Conservation (phyloP, 2,113 vertebrate species). For the Alethe diademata region DNA sequence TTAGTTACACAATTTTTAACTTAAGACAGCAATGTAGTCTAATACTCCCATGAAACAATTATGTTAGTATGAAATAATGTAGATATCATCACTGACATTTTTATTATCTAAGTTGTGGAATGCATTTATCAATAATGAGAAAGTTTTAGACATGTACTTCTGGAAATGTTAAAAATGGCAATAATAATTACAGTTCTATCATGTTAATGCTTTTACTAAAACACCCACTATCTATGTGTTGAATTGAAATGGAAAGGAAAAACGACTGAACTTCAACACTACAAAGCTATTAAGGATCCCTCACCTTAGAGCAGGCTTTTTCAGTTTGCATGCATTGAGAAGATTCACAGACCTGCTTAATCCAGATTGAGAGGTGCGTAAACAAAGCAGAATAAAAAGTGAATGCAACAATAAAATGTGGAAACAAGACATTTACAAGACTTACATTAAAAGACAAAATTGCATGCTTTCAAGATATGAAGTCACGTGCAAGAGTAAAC, state of each 20-base stretch:
- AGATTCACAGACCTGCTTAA: constrained; percentile 76
- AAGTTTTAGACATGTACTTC: background rate
- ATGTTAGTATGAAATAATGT: background rate
- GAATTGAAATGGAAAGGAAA: background rate
- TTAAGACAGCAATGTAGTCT: background rate
- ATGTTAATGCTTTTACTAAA: background rate
- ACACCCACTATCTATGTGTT: background rate
- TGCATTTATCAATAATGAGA: background rate
- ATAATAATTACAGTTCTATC: background rate
- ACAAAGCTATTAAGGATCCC: constrained; percentile 43
- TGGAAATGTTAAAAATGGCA: background rate
- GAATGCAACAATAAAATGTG: constrained; percentile 4
- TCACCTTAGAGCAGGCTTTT: constrained; percentile 78
- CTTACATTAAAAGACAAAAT: constrained; percentile 35
- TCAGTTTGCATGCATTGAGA: constrained; percentile 73
- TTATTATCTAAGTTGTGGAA: background rate
- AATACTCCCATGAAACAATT: background rate
- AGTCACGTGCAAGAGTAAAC: constrained; percentile 39
- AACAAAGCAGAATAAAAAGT: constrained; percentile 64
- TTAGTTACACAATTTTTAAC: background rate
- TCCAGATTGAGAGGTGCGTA: constrained; percentile 62
- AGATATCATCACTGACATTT: background rate
- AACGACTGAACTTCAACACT: background rate
- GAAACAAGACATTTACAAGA: constrained; percentile 39
- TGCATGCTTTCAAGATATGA: constrained; percentile 24